phyloP scores from a whole-genome alignment of 2,113 vertebrate genomes.

The Epinephelus moara region DNA sequence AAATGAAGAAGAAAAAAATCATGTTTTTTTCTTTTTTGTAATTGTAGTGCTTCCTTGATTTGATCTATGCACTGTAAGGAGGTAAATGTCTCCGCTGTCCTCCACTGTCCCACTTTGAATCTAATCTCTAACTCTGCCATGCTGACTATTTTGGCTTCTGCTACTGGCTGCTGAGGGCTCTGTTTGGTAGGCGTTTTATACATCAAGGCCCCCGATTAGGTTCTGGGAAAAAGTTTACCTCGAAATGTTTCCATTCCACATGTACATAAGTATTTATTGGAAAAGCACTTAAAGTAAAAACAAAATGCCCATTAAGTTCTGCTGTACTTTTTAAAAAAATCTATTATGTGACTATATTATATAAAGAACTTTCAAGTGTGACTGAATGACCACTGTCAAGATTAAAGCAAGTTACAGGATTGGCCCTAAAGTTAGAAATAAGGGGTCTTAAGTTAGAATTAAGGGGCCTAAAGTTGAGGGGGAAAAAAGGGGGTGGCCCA shows the following conservation, averaged over 20 bases:
- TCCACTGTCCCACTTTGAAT: slow-evolving; percentile 56
- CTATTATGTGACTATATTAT: background rate
- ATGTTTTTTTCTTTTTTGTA: slow-evolving; percentile 80
- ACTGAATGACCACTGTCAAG: background rate
- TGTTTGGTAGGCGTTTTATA: background rate
- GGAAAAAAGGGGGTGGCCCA: too few relatives aligned
- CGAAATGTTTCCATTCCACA: background rate
- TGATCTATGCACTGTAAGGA: slow-evolving; percentile 99
- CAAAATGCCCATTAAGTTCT: background rate
- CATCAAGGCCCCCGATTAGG: background rate
- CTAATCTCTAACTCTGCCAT: slow-evolving; percentile 55
- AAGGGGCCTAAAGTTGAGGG: too few relatives aligned
- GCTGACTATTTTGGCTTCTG: slow-evolving; percentile 41
- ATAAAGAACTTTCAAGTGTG: background rate
- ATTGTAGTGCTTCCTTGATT: slow-evolving; percentile 97
- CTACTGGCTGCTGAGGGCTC: slow-evolving; percentile 75
- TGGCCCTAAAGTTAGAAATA: background rate
- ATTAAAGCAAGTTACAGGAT: background rate
- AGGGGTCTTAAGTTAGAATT: too few relatives aligned
- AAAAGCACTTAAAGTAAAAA: background rate
- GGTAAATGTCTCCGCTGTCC: slow-evolving; percentile 83
- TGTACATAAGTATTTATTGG: background rate
- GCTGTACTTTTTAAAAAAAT: background rate
- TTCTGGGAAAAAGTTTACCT: slow-evolving; percentile 7
- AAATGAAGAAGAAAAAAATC: slow-evolving; percentile 81